phyloP scores from a whole-genome alignment of 2,888 invertebrate genomes.

The Thymelicus lineola region DNA sequence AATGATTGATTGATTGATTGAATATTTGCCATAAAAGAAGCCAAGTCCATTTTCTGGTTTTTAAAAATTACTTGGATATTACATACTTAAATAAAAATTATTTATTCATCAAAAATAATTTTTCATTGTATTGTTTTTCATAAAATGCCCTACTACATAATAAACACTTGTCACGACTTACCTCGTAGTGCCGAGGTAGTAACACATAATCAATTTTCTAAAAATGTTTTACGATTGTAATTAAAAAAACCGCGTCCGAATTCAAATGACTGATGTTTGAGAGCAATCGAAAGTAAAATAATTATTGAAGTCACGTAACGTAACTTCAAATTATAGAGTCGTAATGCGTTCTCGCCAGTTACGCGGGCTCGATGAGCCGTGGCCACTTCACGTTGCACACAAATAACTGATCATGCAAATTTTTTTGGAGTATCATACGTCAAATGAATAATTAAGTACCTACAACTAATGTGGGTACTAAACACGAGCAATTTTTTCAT shows the following conservation, averaged over 20 bases:
- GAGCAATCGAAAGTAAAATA: slow-evolving; percentile 59
- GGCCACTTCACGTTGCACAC: slow-evolving; percentile 34
- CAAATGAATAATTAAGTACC: background rate
- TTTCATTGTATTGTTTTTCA: no score
- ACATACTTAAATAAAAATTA: no score
- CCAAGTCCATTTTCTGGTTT: no score
- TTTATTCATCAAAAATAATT: no score
- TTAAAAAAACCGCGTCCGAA: slow-evolving; percentile 25
- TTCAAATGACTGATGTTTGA: slow-evolving; percentile 41
- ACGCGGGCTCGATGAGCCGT: slow-evolving; percentile 50
- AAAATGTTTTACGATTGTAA: slow-evolving; percentile 23
- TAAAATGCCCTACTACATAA: no score
- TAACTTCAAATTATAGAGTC: slow-evolving; percentile 66
- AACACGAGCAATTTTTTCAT: no score
- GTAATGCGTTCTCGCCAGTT: slow-evolving; percentile 59
- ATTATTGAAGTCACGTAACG: slow-evolving; percentile 72
- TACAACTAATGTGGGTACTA: background rate
- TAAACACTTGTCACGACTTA: no score
- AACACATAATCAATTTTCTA: background rate
- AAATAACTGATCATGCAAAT: slow-evolving; percentile 34
- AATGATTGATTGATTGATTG: no score
- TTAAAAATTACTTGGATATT: no score
- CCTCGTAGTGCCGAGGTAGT: no score
- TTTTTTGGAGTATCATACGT: slow-evolving; percentile 11
- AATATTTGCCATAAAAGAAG: no score